Conservation (phyloP, 2,113 vertebrate species). For the Cololabis saira region DNA sequence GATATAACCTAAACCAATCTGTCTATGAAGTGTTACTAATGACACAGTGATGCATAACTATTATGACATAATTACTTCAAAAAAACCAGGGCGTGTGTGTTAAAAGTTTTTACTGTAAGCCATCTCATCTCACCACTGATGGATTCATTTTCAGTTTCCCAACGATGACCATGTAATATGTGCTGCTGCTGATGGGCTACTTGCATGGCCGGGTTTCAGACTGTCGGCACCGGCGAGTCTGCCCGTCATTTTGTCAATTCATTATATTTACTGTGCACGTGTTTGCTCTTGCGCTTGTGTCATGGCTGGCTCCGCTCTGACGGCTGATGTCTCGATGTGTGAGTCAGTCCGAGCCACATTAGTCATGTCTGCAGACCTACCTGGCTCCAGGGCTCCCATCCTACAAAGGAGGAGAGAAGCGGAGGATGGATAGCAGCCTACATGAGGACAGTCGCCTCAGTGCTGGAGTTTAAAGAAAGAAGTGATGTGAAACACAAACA, state of each 20-base stretch:
- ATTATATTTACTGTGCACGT: slow-evolving; percentile 29
- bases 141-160: slow-evolving; percentile 48
- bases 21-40: too few relatives aligned
- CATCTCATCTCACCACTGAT: slow-evolving; percentile 59
- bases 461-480: not conserved
- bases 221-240: slow-evolving; percentile 63
- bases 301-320: slow-evolving; percentile 74
- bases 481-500: slow-evolving; percentile 10
- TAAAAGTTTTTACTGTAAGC: slow-evolving; percentile 45
- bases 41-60: too few relatives aligned
- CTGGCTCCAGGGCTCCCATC: slow-evolving; percentile 61
- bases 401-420: not conserved
- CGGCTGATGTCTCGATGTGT: slow-evolving; percentile 67
- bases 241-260: slow-evolving; percentile 38
- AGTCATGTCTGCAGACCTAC: slow-evolving; percentile 75
- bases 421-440: not conserved
- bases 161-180: slow-evolving; percentile 47
- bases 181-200: slow-evolving; percentile 50
- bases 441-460: not conserved
- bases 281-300: slow-evolving; percentile 60
- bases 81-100: not conserved
- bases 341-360: slow-evolving; percentile 75
- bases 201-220: slow-evolving; percentile 51
- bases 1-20: too few relatives aligned
- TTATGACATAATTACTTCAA: too few relatives aligned